phyloP scores from a whole-genome alignment of 1,140 invertebrate species.

The Agraylea sexmaculata region DNA sequence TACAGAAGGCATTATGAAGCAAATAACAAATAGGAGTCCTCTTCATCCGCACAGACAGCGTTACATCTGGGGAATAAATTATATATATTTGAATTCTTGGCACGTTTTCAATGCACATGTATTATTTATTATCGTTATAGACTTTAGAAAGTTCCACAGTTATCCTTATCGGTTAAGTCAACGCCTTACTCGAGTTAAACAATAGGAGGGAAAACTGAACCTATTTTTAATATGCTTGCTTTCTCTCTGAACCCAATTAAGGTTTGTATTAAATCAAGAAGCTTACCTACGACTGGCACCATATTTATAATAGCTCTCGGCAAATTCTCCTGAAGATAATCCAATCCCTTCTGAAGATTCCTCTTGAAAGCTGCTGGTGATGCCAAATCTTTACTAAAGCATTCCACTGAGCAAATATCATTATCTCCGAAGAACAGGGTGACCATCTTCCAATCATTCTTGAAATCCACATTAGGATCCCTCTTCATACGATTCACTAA shows the following conservation, averaged over 20 bases:
- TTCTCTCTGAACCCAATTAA: too few species aligned
- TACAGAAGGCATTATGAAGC: slow-evolving; percentile 57
- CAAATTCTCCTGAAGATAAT: slow-evolving; percentile 51
- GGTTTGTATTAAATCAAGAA: too few species aligned
- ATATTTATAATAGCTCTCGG: slow-evolving; percentile 68
- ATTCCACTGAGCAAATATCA: slow-evolving; percentile 69
- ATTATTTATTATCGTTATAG: too few species aligned
- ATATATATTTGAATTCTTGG: too few species aligned
- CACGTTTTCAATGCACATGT: too few species aligned
- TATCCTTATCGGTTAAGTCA: too few species aligned
- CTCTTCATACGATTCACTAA: slow-evolving; percentile 58
- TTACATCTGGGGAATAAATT: slow-evolving; percentile 47
- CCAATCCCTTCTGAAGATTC: slow-evolving; percentile 52
- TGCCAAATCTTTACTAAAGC: slow-evolving; percentile 46
- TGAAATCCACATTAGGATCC: slow-evolving; percentile 48
- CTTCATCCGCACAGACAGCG: slow-evolving; percentile 52
- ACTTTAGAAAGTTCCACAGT: too few species aligned
- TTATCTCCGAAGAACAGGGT: slow-evolving; percentile 79
- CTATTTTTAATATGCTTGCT: too few species aligned
- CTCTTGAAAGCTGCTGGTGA: slow-evolving; percentile 48
- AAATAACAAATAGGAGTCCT: slow-evolving; percentile 53
- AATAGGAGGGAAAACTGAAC: too few species aligned
- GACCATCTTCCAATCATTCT: slow-evolving; percentile 72
- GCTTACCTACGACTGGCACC: slow-evolving; percentile 58
- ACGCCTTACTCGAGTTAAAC: too few species aligned